Evolutionary conservation across 2,888 invertebrate species (phyloP).

Genomic region (Gasteruption jaculator): DNA sequence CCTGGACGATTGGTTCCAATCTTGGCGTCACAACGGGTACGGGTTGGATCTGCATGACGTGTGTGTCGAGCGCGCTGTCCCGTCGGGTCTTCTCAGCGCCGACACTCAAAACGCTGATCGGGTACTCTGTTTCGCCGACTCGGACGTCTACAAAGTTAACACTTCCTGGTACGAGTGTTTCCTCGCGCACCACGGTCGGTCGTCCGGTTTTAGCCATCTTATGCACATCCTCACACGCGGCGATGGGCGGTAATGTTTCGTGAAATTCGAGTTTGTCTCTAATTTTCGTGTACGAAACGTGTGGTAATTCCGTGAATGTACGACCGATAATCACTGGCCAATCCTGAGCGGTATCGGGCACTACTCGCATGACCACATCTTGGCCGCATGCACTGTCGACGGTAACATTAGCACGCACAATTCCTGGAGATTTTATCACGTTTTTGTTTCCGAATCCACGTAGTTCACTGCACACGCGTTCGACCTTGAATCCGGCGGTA

Average conservation of each 20-base stretch:
- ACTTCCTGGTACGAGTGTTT: too few relatives aligned
- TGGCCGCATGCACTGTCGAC: constrained; percentile 21
- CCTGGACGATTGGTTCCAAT: constrained; percentile 4
- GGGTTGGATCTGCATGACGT: constrained; percentile 7
- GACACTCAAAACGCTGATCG: not conserved
- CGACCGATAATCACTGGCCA: constrained; percentile 27
- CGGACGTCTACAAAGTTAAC: constrained; percentile 6
- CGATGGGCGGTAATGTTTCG: too few relatives aligned
- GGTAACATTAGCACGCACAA: constrained; percentile 11
- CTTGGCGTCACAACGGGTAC: constrained; percentile 1
- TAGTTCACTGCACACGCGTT: constrained; percentile 13
- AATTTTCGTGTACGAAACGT: constrained; percentile 18
- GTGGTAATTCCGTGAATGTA: constrained; percentile 22
- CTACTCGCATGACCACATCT: constrained; percentile 22
- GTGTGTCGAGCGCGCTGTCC: too few relatives aligned
- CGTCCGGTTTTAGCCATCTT: too few relatives aligned
- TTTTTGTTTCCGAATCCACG: constrained; percentile 15
- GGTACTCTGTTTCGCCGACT: not conserved
- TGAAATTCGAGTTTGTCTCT: constrained; percentile 9
- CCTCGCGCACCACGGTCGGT: too few relatives aligned
- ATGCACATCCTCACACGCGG: too few relatives aligned
- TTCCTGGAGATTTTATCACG: constrained; percentile 14
- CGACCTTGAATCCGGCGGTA: too few relatives aligned
- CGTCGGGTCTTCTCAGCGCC: too few relatives aligned
- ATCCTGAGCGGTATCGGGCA: constrained; percentile 26